Conservation (phyloP, 92 coral and sea anemone genomes). For the Umimayanthus chanpuru region DNA sequence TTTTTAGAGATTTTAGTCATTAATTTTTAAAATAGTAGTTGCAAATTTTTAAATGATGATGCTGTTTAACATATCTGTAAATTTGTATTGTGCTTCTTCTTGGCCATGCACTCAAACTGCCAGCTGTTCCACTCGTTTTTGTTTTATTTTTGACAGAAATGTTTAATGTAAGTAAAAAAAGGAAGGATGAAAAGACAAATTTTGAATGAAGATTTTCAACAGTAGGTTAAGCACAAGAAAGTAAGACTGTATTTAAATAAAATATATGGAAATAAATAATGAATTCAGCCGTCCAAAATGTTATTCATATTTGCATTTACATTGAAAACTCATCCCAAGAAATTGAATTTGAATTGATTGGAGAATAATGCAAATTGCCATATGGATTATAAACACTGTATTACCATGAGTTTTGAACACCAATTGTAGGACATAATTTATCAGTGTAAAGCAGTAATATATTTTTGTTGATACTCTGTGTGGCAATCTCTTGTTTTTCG, state of each 20-base stretch:
- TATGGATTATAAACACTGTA: background rate
- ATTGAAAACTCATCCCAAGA: background rate
- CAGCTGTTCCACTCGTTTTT: conserved; percentile 21
- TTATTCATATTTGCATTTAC: conserved; percentile 24
- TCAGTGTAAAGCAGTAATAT: background rate
- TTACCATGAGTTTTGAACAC: background rate
- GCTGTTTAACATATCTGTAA: conserved; percentile 4
- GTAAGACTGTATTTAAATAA: conserved; percentile 14
- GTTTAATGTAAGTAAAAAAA: background rate
- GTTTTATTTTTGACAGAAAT: conserved; percentile 1
- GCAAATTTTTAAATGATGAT: background rate
- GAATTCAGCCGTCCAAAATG: background rate
- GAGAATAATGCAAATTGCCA: background rate
- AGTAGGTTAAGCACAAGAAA: background rate
- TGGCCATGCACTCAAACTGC: background rate
- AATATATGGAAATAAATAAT: conserved; percentile 11
- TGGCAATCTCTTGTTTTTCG: background rate
- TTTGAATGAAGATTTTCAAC: background rate
- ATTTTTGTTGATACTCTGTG: background rate
- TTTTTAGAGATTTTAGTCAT: conserved; percentile 1
- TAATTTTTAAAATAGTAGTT: conserved; percentile 24
- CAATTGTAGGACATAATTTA: background rate
- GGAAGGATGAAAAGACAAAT: background rate
- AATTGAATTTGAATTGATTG: background rate
- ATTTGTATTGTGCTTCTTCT: background rate